These are phyloP conservation scores for Cardinalis cardinalis DNA, from an alignment of 2,113 vertebrate species.

Conservation along the genomic window DNA sequence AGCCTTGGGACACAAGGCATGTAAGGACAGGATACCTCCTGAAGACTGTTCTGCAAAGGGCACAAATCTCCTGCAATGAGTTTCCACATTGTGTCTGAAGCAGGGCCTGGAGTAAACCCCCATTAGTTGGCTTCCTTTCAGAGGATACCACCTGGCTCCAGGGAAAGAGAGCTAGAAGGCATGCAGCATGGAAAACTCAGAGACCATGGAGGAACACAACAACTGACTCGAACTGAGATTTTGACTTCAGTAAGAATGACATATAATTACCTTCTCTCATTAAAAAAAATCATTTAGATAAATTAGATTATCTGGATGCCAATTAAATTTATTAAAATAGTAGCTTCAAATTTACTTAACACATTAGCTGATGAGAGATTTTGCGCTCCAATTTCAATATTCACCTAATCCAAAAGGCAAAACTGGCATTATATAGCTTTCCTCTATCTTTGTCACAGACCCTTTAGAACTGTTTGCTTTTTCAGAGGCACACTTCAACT, in stretches of 20 bases:
- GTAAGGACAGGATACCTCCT: neutral
- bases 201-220: neutral
- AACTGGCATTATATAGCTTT: neutral
- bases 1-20: neutral
- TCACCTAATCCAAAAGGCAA: neutral
- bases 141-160: neutral
- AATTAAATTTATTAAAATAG: neutral
- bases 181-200: neutral
- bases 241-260: neutral
- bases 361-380: neutral
- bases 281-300: neutral
- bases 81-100: neutral
- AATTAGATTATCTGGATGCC: neutral
- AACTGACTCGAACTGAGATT: neutral
- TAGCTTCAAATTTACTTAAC: neutral
- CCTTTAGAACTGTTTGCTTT: neutral
- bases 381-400: neutral
- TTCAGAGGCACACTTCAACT: neutral
- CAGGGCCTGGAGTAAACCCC: neutral
- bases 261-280: neutral
- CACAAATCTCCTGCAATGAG: neutral
- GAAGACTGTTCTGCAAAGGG: neutral
- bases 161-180: neutral
- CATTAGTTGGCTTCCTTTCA: neutral
- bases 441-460: neutral